These are phyloP conservation scores for Caenorhabditis remanei DNA, from an alignment of 1,140 invertebrate species.

Conservation along the genomic window DNA sequence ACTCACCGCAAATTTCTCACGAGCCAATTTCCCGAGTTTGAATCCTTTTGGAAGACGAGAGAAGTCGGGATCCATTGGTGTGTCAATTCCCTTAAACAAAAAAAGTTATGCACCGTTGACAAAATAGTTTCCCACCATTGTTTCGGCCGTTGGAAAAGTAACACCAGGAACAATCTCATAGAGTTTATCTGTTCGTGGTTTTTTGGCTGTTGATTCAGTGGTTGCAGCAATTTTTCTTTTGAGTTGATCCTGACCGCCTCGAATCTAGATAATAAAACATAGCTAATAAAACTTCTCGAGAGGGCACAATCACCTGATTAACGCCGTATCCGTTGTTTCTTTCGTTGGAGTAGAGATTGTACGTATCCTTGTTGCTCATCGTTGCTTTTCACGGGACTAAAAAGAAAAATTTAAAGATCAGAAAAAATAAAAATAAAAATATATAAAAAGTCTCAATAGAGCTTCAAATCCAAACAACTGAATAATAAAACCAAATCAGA, in stretches of 20 bases:
- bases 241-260: background rate
- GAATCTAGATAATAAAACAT: background rate
- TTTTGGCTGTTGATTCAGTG: background rate
- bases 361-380: too few species aligned
- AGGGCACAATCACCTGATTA: too few species aligned
- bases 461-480: background rate
- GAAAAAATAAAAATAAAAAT: background rate
- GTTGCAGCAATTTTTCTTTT: background rate
- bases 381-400: too few species aligned
- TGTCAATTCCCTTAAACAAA: constrained; percentile 15
- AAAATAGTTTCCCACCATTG: background rate
- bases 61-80: constrained; percentile 7
- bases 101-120: background rate
- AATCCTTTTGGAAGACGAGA: constrained; percentile 16
- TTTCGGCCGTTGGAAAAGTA: background rate
- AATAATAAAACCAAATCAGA: background rate
- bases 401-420: too few species aligned
- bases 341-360: too few species aligned
- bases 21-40: constrained; percentile 22
- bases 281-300: background rate
- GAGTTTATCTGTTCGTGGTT: background rate
- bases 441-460: background rate
- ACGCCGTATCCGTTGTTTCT: too few species aligned
- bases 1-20: constrained; percentile 38
- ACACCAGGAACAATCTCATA: too few species aligned